Evolutionary conservation across 2,113 vertebrate species (phyloP), one percentile per base, ranked within the genome.

Genomic region (Menidia beryllina): DNA sequence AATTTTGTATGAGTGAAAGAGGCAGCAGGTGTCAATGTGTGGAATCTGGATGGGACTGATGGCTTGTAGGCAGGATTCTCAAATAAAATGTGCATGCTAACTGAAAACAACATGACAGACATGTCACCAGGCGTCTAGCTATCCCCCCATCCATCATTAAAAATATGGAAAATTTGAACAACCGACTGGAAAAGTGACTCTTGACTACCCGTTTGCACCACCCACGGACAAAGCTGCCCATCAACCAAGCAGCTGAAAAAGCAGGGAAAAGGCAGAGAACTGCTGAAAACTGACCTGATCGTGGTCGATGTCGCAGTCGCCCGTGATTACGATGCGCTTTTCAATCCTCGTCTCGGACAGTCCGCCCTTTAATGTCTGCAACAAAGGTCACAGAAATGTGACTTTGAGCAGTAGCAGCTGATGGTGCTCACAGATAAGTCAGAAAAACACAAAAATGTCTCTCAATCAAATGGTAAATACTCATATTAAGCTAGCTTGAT

Each of bases 271-370:
- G 15, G 11, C 45, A 34, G 7, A 8, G 30, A 6, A 1, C 2
- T 6, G 13, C 5, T 25, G 13, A 47, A 25, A 21, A 88, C 91
- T 93, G 82, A 98, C 98, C 96, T 98, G 93, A 75, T 99, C 98
- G 9, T 99, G 98, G 88, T 99, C 98, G 77, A 99, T 97, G 89
- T 98, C 97, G 14, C 95, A 94, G 93, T 99, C 97, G 54, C 98
- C 98, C 2, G 96, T 98, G 75, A 99, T 99, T 77, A 99, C 97
- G 65, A 99, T 99, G 65, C 98, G 97, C 68, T 99, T 99, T 86
- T 99, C 98, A 83, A 99, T 99, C 93, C 98, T 95, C 10, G 98
- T 99, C 94, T 99, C 98, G 10, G 97, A 98, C 41, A 98, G 94
- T 19, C 97, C 98, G 45, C 96, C 97, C 92, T 98, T 99, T 63